Evolutionary conservation across 2,113 vertebrate genomes (phyloP), one percentile per base, ranked within the genome.

Genomic region (Vanacampus margaritifer): DNA sequence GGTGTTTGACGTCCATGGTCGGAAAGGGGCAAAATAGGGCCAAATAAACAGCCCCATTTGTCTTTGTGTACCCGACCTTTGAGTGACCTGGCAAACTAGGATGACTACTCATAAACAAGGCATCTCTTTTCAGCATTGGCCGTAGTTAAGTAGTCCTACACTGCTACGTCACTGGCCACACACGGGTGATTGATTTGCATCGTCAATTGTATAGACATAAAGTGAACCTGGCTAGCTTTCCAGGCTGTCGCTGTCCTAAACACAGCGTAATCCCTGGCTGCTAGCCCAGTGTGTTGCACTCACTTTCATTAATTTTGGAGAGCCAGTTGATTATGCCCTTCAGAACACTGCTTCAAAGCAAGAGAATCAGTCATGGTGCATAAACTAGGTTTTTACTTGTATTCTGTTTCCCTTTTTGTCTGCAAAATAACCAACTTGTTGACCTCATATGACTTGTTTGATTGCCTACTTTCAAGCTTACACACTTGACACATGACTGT

Each of bases 121-220:
- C 32, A 70, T 67, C 80, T 72, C 26, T 73, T 82, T 82, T 81
- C 69, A 80, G 56, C 67, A 65, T 61, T 19, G 68, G 60, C 75
- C 76, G 67, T 66, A 78, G 70, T 64, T 71, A 69, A 75, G 71
- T 66, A 71, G 73, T 61, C 56, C 59, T 73, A 68, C 73, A 58
- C 68, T 64, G 68, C 74, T 67, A 67, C 75, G 69, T 73, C 72
- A 50, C 65, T 14, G 69, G 68, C 70, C 54, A 45, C 68, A 45
- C 66, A 63, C 70, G 57, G 69, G 60, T 82, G 78, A 88, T 85
- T 85, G 87, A 92, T 91, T 87, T 90, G 89, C 84, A 87, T 89
- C 86, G 87, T 85, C 88, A 84, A 91, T 84, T 82, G 69, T 45
- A 53, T 50, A 67, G 86, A 86, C 80, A 79, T 79, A 77, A 80